phyloP scores from a whole-genome alignment of 92 coral and sea anemone species.

The Actinostola sp. region DNA sequence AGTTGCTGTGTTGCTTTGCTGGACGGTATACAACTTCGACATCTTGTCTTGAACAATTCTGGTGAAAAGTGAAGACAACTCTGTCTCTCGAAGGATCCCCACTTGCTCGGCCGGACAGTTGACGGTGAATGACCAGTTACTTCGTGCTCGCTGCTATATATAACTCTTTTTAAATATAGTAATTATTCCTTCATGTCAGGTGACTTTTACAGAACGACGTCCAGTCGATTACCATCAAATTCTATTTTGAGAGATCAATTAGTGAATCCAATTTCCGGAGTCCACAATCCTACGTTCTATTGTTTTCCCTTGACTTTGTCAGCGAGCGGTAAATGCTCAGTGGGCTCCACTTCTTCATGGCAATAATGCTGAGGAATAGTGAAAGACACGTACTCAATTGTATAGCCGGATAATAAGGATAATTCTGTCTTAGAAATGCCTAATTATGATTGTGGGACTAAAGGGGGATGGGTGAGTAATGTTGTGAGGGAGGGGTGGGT shows the following conservation, averaged over 20 bases:
- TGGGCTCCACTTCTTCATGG: not conserved
- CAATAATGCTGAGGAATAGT: not conserved
- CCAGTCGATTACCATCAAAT: not conserved
- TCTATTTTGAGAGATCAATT: slow-evolving; percentile 31
- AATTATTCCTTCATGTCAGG: too few species aligned
- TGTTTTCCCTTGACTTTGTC: not conserved
- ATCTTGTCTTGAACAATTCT: not conserved
- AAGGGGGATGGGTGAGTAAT: too few species aligned
- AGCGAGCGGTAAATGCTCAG: not conserved
- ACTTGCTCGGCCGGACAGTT: too few species aligned
- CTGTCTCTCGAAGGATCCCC: too few species aligned
- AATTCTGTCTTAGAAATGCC: too few species aligned
- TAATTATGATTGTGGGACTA: too few species aligned
- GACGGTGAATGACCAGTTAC: too few species aligned
- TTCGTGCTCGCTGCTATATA: too few species aligned
- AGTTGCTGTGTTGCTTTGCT: not conserved
- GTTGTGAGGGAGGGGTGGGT: too few species aligned
- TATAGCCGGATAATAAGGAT: too few species aligned
- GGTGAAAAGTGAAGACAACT: not conserved
- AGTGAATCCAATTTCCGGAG: slow-evolving; percentile 12
- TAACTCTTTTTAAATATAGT: too few species aligned
- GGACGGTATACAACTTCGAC: not conserved
- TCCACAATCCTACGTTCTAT: slow-evolving; percentile 8
- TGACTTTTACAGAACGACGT: not conserved
- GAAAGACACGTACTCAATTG: too few species aligned